phyloP scores from a whole-genome alignment of 1,140 invertebrate genomes.

The Drosophila baimaii region DNA sequence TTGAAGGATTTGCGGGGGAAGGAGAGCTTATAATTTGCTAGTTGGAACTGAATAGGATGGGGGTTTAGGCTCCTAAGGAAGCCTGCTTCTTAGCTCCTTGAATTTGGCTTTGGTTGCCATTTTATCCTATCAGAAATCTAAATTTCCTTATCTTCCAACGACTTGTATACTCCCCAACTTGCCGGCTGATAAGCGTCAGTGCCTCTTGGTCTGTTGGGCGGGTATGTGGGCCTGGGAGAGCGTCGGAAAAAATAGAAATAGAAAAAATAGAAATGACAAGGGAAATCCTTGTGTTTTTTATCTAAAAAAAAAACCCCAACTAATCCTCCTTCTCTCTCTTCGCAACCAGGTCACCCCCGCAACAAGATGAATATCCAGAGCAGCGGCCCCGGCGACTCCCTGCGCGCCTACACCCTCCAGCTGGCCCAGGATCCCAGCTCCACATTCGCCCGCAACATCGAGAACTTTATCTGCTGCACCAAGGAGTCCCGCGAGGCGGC shows the following conservation, averaged over 20 bases:
- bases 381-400: conserved; percentile 87
- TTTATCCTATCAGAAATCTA: not conserved
- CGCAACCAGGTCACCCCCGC: conserved; percentile 79
- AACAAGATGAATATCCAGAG: conserved; percentile 86
- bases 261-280: not conserved
- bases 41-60: too few relatives aligned
- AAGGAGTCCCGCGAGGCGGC: conserved; percentile 94
- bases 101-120: too few relatives aligned
- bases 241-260: not conserved
- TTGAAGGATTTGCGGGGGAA: not conserved
- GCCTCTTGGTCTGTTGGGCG: not conserved
- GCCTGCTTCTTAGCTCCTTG: too few relatives aligned
- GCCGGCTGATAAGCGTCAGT: not conserved
- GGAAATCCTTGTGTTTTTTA: too few relatives aligned
- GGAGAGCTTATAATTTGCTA: not conserved
- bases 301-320: not conserved
- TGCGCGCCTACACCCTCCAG: conserved; percentile 91
- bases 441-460: conserved; percentile 95
- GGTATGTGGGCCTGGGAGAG: not conserved
- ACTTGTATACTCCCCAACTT: not conserved
- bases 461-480: conserved; percentile 97
- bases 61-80: not conserved
- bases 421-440: conserved; percentile 93
- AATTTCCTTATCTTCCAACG: not conserved
- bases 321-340: not conserved